phyloP scores from a whole-genome alignment of 2,113 vertebrate genomes.

The Apteryx owenii region DNA sequence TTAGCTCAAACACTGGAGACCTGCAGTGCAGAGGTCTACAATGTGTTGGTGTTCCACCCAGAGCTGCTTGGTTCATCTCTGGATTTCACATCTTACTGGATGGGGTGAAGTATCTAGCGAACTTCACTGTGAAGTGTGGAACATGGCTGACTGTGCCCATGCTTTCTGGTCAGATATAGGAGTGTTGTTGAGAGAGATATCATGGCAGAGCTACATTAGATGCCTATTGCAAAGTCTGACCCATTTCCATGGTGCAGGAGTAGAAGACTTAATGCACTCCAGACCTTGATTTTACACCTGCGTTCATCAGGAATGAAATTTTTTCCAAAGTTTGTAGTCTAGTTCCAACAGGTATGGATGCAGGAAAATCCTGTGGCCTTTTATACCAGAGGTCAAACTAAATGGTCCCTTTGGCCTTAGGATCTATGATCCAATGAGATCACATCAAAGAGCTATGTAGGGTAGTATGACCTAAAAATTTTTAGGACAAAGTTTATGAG shows the following conservation, averaged over 20 bases:
- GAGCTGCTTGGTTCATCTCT: neutral
- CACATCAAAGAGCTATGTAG: neutral
- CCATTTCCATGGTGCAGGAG: neutral
- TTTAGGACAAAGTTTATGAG: neutral
- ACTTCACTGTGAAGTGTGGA: neutral
- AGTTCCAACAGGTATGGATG: neutral
- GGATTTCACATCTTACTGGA: neutral
- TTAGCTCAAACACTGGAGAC: neutral
- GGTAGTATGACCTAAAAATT: neutral
- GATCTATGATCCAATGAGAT: neutral
- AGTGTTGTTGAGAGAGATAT: neutral
- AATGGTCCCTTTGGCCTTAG: neutral
- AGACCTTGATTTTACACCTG: neutral
- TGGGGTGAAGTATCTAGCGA: neutral
- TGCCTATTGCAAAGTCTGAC: neutral
- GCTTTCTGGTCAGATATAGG: neutral
- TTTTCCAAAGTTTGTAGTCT: neutral
- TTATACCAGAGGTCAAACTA: neutral
- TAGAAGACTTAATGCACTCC: neutral
- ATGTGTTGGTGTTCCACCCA: fast-evolving
- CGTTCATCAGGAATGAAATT: neutral
- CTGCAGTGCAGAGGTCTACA: neutral
- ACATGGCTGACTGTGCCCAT: neutral
- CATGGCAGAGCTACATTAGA: neutral
- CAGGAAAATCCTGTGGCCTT: neutral